These are phyloP conservation scores for Andrena haemorrhoa DNA, from an alignment of 2,888 invertebrate genomes.

Conservation along the genomic window DNA sequence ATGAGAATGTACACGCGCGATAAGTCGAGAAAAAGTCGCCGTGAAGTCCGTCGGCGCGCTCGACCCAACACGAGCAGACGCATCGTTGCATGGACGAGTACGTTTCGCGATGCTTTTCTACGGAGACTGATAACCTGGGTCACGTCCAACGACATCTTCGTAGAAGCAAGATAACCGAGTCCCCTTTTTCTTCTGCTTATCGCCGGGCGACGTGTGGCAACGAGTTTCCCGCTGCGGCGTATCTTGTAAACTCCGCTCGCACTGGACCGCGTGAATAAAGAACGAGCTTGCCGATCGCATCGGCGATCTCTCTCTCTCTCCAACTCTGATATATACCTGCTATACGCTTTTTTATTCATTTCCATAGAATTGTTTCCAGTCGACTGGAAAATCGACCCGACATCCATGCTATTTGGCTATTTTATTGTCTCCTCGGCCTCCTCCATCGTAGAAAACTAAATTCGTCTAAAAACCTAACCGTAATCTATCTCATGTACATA, in stretches of 20 bases:
- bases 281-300: not conserved
- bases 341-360: constrained; percentile 32
- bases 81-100: not conserved
- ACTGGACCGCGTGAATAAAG: not conserved
- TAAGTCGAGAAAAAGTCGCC: not conserved
- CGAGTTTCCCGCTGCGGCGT: not conserved
- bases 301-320: not conserved
- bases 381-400: constrained; percentile 21
- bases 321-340: not conserved
- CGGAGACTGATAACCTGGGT: constrained; percentile 31
- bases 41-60: not conserved
- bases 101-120: not conserved
- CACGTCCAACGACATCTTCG: constrained; percentile 15
- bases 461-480: constrained; percentile 66
- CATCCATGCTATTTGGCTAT: constrained; percentile 41
- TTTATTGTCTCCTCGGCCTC: constrained; percentile 15
- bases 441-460: constrained; percentile 77
- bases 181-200: too few relatives aligned
- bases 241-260: too few relatives aligned
- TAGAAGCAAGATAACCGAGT: too few relatives aligned
- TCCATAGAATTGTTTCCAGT: constrained; percentile 15
- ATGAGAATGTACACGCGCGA: not conserved
- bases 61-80: not conserved
- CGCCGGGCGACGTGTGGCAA: too few relatives aligned
- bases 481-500: constrained; percentile 67